These are phyloP conservation scores for Protobothrops flavoviridis DNA, from an alignment of 2,113 vertebrate species.

Conservation along the genomic window DNA sequence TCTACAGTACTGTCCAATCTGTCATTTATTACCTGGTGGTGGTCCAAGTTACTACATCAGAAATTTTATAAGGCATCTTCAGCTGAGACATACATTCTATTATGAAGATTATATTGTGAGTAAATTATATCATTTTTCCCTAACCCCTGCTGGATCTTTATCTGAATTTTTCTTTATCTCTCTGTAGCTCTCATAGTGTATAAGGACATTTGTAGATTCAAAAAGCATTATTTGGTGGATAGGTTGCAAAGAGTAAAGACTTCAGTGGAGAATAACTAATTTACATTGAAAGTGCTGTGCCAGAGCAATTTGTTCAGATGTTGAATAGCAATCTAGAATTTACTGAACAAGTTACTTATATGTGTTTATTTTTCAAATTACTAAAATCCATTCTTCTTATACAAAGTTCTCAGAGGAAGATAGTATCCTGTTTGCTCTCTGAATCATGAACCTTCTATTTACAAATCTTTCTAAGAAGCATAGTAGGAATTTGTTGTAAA, in stretches of 20 bases:
- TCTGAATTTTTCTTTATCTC: not conserved
- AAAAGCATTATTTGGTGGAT: not conserved
- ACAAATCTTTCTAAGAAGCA: not conserved
- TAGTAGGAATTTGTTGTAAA: not conserved
- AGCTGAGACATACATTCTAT: conserved; percentile 53
- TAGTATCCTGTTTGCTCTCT: not conserved
- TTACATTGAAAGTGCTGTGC: not conserved
- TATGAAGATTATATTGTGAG: conserved; percentile 66
- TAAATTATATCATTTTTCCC: conserved; percentile 38
- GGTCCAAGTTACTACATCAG: conserved; percentile 51
- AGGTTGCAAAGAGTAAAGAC: fast-evolving
- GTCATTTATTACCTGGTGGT: conserved; percentile 57
- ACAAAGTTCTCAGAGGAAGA: not conserved
- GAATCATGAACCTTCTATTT: not conserved
- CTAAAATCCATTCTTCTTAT: not conserved
- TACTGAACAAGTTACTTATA: not conserved
- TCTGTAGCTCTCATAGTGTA: not conserved
- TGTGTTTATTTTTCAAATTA: not conserved
- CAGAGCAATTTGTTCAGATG: not conserved
- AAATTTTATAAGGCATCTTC: conserved; percentile 66
- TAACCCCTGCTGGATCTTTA: conserved; percentile 24
- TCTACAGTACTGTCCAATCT: conserved; percentile 64
- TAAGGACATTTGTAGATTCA: not conserved
- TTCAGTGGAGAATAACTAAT: not conserved
- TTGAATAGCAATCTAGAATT: not conserved